A percentile compares a stretch with the other conserved stretches of the same genome.
Conservation (phyloP, 2,113 vertebrate genomes). For the Macroglossus sobrinus region DNA sequence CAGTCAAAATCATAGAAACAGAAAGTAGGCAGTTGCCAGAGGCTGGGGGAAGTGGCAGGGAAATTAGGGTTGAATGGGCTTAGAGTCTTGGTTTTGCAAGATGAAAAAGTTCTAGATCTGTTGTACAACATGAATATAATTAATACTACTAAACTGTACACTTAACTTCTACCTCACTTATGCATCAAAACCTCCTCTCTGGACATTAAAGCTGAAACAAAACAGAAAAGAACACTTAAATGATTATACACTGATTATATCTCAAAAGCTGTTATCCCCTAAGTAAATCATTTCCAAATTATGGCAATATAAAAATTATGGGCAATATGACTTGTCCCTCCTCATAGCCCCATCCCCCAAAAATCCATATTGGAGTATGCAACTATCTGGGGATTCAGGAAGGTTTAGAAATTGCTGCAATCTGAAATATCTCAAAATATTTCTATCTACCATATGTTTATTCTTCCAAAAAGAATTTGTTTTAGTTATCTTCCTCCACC, state of each 20-base stretch:
- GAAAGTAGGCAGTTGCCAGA: background rate
- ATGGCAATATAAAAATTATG: background rate
- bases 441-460: background rate
- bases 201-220: background rate
- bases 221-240: background rate
- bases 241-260: background rate
- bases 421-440: background rate
- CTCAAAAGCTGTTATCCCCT: background rate
- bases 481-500: background rate
- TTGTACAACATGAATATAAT: background rate
- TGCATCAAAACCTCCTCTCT: background rate
- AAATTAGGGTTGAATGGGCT: no score
- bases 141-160: background rate
- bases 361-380: background rate
- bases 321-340: background rate
- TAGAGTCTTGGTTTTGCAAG: fast-evolving
- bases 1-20: background rate
- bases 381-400: background rate
- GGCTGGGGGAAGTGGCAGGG: no score
- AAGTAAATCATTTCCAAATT: background rate
- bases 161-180: background rate
- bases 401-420: background rate
- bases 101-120: background rate
- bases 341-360: background rate
- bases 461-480: background rate